phyloP scores from a whole-genome alignment of 2,113 vertebrate genomes.

The Chrysochloris asiatica region DNA sequence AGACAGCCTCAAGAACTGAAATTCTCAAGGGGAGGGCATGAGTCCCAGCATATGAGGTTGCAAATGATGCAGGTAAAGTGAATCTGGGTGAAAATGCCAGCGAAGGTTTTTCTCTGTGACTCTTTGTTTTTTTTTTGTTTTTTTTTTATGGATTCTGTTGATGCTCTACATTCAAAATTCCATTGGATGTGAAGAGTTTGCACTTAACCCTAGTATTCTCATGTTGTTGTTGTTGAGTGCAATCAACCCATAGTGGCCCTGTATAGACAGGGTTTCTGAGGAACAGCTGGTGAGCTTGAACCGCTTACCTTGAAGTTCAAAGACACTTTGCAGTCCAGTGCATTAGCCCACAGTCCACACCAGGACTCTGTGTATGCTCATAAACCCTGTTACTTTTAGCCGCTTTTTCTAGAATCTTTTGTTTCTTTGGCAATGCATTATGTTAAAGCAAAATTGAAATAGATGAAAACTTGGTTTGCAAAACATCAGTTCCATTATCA shows the following conservation, averaged over 20 bases:
- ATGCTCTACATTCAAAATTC: not conserved
- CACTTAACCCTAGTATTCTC: conserved; percentile 9
- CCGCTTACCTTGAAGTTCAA: too few species aligned
- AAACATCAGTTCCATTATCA: not conserved
- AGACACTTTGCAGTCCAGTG: too few species aligned
- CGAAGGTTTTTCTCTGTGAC: not conserved
- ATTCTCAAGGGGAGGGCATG: not conserved
- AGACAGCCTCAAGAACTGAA: not conserved
- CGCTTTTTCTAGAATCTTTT: not conserved
- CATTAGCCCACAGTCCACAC: too few species aligned
- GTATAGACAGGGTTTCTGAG: too few species aligned
- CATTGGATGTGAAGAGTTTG: not conserved
- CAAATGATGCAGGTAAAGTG: too few species aligned
- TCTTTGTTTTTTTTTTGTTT: not conserved
- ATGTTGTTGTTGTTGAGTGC: too few species aligned
- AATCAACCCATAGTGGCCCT: too few species aligned
- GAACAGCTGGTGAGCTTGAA: too few species aligned
- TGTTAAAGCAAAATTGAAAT: not conserved
- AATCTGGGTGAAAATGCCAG: not conserved
- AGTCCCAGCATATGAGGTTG: too few species aligned
- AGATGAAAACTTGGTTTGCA: too few species aligned
- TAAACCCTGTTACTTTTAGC: not conserved
- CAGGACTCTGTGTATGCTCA: too few species aligned
- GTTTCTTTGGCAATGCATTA: conserved; percentile 11
- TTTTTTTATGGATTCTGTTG: not conserved